Percentiles rank a stretch among this genome's conserved stretches.
These are phyloP conservation scores for Callithrix jacchus DNA, from an alignment of 2,113 vertebrate genomes.

Conservation along the genomic window DNA sequence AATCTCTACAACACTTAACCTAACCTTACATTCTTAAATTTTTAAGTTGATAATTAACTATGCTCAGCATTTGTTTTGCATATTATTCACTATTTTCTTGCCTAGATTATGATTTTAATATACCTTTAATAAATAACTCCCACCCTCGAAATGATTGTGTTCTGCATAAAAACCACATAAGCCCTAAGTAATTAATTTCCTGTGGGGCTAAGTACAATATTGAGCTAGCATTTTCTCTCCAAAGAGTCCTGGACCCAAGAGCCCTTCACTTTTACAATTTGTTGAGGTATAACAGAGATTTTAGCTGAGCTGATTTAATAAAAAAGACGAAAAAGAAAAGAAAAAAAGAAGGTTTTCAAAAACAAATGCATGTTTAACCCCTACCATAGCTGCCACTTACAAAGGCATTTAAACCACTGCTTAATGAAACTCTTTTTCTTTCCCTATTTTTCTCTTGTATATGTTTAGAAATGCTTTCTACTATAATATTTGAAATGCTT, in stretches of 20 bases:
- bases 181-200: conserved; percentile 62
- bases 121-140: conserved; percentile 39
- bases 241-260: conserved; percentile 30
- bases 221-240: conserved; percentile 25
- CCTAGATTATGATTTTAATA: conserved; percentile 34
- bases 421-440: not conserved
- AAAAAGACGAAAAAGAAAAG: not conserved
- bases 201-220: not conserved
- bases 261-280: conserved; percentile 14
- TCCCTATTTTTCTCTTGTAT: not conserved
- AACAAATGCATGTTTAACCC: conserved; percentile 20
- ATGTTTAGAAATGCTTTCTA: not conserved
- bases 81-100: not conserved
- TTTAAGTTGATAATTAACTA: conserved; percentile 16
- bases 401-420: conserved; percentile 12
- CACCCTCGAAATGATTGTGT: conserved; percentile 12
- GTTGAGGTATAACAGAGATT: conserved; percentile 1
- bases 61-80: not conserved
- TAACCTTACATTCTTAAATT: not conserved
- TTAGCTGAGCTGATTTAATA: not conserved
- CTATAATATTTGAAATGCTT: not conserved
- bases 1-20: conserved; percentile 25
- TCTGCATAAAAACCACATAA: conserved; percentile 33
- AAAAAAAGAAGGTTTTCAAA: not conserved
- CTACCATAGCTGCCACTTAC: not conserved